Base-by-base conservation (phyloP, 1,140 invertebrate species). In the Lysiphlebus fabarum region DNA sequence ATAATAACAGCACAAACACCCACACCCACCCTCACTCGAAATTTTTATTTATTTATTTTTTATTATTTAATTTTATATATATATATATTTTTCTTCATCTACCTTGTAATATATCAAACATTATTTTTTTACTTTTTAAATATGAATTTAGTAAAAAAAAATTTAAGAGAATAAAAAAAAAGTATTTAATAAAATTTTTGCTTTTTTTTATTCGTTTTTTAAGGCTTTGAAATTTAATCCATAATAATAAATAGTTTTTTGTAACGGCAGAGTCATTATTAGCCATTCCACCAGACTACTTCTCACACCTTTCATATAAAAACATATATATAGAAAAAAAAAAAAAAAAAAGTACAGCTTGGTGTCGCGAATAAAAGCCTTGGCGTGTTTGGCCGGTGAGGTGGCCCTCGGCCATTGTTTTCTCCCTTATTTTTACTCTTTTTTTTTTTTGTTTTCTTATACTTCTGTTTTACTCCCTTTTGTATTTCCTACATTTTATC, bases 391-490 rank as follows among this genome's bases (percentile, higher is more conserved):
- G 63, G 63, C 57, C 56, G 42, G 59, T 59, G 59, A 62, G 60
- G 51, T 61, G 64, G 61, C 58, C 64, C 60, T 44, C 50, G 59
- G 58, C 55, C 53, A 65, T 72, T 72, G 69, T 70, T 72, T 66
- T 66, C 62, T 62, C 59, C 36, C 5, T 58, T 26, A 57, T 63
- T 62, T 63, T 37, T 61, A 50, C 54, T 53, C 48, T 54, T 64
- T 58, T 44, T 44, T 43, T 26, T 62, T 45, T 55, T 53, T 47
- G 49, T 63, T 62, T 59, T 60, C 53, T 55, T 57, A 63, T 37
- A 26, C 45, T 56, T 51, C 51, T 45, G 26, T 41, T 51, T 43
- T 37, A 33, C 36, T 38, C 38, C 37, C 40, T 53, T 41, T 49
- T 26, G 17, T 26, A 26, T 26, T 26, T 26, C 17, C 17, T 26